A percentile compares a stretch with the other conserved stretches of the same genome.
Evolutionary conservation across 2,113 vertebrate species (phyloP).

Genomic region (Anseranas semipalmata): DNA sequence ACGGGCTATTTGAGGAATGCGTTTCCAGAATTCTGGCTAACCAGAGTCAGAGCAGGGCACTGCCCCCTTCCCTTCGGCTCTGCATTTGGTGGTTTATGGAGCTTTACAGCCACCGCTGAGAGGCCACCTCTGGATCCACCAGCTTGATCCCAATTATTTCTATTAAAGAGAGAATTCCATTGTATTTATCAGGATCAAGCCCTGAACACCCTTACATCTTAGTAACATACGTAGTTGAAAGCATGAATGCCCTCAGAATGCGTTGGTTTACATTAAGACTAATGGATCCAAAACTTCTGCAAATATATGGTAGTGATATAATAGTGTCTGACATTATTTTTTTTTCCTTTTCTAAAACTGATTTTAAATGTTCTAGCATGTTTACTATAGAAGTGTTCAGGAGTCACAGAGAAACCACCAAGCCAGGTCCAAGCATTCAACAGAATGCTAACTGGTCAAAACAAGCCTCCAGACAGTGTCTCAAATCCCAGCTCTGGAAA

Average conservation of each 20-base stretch:
- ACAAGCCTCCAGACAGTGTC: not conserved
- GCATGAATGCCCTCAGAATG: not conserved
- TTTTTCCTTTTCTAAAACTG: not conserved
- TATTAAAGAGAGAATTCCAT: not conserved
- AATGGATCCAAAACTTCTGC: not conserved
- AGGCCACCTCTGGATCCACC: not conserved
- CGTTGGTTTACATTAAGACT: not conserved
- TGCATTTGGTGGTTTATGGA: not conserved
- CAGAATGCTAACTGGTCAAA: not conserved
- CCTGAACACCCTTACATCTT: not conserved
- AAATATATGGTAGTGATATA: not conserved
- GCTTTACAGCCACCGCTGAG: not conserved
- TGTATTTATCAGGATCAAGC: not conserved
- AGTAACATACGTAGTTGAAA: not conserved
- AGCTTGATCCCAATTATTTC: not conserved
- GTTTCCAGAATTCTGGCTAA: not conserved
- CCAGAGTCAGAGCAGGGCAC: not conserved
- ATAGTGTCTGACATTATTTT: no score
- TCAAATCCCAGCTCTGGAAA: slow-evolving; percentile 2
- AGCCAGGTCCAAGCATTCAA: not conserved
- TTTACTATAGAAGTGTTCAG: not conserved
- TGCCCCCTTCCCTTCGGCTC: not conserved
- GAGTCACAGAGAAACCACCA: not conserved
- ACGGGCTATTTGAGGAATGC: not conserved
- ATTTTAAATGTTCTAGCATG: not conserved